Evolutionary conservation across 2,888 invertebrate species (phyloP), one percentile per base, ranked within the genome.

Genomic region (Sabatieria punctata): DNA sequence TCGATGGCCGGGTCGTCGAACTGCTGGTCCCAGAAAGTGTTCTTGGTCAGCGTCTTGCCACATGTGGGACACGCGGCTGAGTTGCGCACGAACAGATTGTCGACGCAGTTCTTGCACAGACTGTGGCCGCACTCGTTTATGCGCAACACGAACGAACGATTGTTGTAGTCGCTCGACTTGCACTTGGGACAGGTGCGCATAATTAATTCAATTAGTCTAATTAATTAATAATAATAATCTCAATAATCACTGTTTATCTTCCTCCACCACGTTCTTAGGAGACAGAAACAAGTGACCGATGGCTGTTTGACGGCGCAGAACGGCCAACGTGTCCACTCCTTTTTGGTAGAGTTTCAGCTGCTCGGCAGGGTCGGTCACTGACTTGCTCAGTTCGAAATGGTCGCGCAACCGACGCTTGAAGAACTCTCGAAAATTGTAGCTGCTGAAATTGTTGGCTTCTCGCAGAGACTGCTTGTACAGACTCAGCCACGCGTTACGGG

Each of bases 51-150:
- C 0, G 85, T 79, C n/a, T 84, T 82, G 63, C 79, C 77, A 69
- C 95, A 95, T 64, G 89, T 85, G 0, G 89, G 89, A 63, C 97
- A 99, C 0, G 82, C 77, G 13, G 88, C 93, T 27, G 91, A 85
- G 33, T 89, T 97, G 77, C 95, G 89, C 19, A 89, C 75, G 71
- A 95, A 97, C 26, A 97, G 71, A 51, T 91, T 73, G 66, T 93
- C 91, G 30, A 97, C 91, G 71, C 95, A 95, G 65, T 82, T 89
- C 70, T 93, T 91, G 71, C 97, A 97, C 58, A 97, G 72, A 35
- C 88, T 83, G 73, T 97, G 97, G 26, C 95, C 95, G 70, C 97
- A 97, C 47, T 86, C 79, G 68, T 97, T 97, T 51, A 95, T 93
- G 85, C 95, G 82, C 73, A 97, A 76, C 66, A 89, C 89, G 46